phyloP scores from a whole-genome alignment of 2,888 invertebrate species.

The Globia sparganii region DNA sequence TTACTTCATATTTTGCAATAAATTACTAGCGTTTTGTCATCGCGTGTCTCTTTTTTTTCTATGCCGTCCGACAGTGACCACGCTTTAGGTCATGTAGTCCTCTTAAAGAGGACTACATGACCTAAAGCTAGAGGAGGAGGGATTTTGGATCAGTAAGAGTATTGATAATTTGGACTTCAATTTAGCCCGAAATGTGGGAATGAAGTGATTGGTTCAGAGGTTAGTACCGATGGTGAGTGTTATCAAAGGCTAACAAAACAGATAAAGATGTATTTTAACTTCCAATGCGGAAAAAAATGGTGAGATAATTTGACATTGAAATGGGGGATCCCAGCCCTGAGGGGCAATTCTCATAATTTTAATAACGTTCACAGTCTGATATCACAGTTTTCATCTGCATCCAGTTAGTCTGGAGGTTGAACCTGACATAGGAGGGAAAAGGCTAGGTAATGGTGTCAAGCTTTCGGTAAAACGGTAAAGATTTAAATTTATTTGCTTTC shows the following conservation, averaged over 20 bases:
- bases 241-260: too few species aligned
- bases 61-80: too few species aligned
- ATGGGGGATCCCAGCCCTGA: not conserved
- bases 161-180: conserved; percentile 28
- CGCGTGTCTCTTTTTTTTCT: too few species aligned
- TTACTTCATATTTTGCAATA: too few species aligned
- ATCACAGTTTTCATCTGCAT: too few species aligned
- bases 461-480: not conserved
- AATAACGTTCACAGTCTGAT: too few species aligned
- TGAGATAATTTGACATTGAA: not conserved
- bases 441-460: not conserved
- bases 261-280: not conserved
- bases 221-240: too few species aligned
- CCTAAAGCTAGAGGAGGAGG: too few species aligned
- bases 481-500: not conserved
- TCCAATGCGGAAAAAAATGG: not conserved
- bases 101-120: too few species aligned
- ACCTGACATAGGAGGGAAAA: not conserved
- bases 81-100: too few species aligned
- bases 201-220: not conserved
- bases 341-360: too few species aligned
- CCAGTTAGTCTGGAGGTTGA: not conserved
- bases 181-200: not conserved
- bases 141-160: conserved; percentile 28
- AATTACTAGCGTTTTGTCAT: too few species aligned